phyloP scores from a whole-genome alignment of 2,797 vertebrate species.

The Scomberomorus guttatus region DNA sequence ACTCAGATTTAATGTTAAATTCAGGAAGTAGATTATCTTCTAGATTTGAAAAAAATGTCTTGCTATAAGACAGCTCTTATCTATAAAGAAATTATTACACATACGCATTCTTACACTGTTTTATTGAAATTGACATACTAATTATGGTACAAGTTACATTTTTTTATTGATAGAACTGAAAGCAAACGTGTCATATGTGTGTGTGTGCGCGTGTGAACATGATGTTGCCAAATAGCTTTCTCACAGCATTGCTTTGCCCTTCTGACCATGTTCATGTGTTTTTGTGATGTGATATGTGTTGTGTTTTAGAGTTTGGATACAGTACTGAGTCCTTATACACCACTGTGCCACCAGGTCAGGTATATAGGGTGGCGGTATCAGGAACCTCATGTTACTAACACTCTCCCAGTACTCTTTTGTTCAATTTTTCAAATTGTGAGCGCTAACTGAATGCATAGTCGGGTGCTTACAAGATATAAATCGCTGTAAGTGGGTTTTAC shows the following conservation, averaged over 20 bases:
- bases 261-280: constrained; percentile 18
- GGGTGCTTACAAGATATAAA: constrained; percentile 1
- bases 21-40: neutral
- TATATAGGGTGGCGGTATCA: constrained; percentile 61
- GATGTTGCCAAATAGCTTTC: neutral
- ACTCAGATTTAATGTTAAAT: neutral
- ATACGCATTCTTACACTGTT: neutral
- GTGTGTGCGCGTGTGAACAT: neutral
- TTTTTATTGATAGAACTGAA: neutral
- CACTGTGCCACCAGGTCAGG: constrained; percentile 79
- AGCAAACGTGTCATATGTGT: neutral
- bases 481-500: constrained; percentile 27
- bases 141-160: too few species aligned
- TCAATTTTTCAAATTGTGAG: constrained; percentile 27
- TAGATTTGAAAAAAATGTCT: neutral
- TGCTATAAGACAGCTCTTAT: neutral
- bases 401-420: constrained; percentile 23
- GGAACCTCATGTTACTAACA: constrained; percentile 70
- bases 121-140: neutral
- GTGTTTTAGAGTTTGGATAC: constrained; percentile 81
- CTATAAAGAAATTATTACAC: neutral
- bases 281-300: constrained; percentile 62
- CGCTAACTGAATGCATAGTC: constrained; percentile 43
- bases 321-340: constrained; percentile 78
- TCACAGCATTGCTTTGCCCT: neutral